Conservation (phyloP, 2,888 invertebrate genomes). For the Heliconius sara region DNA sequence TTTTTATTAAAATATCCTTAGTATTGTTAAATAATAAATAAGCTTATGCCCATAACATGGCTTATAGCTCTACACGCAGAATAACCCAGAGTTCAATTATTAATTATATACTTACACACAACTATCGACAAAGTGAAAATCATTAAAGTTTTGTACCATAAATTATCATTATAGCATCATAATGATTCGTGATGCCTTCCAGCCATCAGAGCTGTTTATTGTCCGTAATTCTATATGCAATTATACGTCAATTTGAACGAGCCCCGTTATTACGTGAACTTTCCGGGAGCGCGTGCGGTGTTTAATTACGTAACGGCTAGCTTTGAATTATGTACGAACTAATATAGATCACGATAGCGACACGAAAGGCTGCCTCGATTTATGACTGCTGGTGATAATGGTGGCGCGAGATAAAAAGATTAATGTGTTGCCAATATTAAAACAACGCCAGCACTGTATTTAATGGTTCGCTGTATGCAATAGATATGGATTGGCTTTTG, state of each 20-base stretch:
- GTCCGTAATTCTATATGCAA: conserved; percentile 41
- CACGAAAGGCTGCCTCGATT: conserved; percentile 58
- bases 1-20: neutral
- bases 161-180: conserved; percentile 30
- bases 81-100: conserved; percentile 32
- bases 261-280: conserved; percentile 54
- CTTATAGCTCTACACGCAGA: neutral
- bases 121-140: conserved; percentile 29
- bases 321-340: conserved; percentile 63
- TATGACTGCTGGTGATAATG: conserved; percentile 59
- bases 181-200: conserved; percentile 34
- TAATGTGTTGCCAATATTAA: conserved; percentile 44
- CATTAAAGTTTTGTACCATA: conserved; percentile 21
- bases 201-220: conserved; percentile 38
- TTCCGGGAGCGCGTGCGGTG: conserved; percentile 57
- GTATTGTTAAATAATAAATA: conserved; percentile 8
- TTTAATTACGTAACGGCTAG: conserved; percentile 57
- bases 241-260: conserved; percentile 52
- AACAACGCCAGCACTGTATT: conserved; percentile 3
- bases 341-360: conserved; percentile 66
- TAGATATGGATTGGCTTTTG: neutral
- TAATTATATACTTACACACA: conserved; percentile 21
- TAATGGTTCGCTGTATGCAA: neutral
- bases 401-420: conserved; percentile 55
- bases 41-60: neutral